Percentiles rank a stretch among this genome's conserved stretches.
Conservation (phyloP, 2,113 vertebrate species). For the Thamnophis sirtalis region DNA sequence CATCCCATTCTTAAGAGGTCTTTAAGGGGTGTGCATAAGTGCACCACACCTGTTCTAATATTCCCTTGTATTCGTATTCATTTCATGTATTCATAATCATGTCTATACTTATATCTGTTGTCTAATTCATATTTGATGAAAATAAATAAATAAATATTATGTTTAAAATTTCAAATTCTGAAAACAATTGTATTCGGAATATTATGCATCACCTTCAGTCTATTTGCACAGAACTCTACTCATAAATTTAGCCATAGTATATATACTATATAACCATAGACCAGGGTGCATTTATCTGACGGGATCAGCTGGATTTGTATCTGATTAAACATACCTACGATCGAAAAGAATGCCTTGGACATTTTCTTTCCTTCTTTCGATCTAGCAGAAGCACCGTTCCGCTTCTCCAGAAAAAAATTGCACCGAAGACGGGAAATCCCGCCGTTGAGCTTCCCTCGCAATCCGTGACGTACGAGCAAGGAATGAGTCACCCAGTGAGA, state of each 20-base stretch:
- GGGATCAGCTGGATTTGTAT: neutral
- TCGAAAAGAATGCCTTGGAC: neutral
- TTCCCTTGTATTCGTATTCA: too few species aligned
- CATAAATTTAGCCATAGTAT: neutral
- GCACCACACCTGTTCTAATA: too few species aligned
- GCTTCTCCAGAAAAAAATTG: neutral
- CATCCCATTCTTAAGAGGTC: too few species aligned
- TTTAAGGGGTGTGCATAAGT: too few species aligned
- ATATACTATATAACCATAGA: neutral
- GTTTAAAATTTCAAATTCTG: neutral
- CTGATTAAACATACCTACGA: conserved; percentile 24
- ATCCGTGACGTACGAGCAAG: neutral
- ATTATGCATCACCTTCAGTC: neutral
- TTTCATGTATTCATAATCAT: too few species aligned
- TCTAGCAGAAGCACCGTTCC: neutral
- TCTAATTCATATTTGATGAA: too few species aligned
- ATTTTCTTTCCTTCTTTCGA: neutral
- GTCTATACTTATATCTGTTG: too few species aligned
- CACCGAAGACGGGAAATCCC: neutral
- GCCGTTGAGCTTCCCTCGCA: neutral
- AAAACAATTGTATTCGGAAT: neutral
- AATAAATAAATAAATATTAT: neutral
- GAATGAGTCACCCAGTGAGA: neutral
- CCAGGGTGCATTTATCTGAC: neutral
- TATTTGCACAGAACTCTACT: neutral